Percentiles rank a stretch among this genome's conserved stretches.
phyloP scores from a whole-genome alignment of 2,888 invertebrate genomes.

The Acheta domesticus region DNA sequence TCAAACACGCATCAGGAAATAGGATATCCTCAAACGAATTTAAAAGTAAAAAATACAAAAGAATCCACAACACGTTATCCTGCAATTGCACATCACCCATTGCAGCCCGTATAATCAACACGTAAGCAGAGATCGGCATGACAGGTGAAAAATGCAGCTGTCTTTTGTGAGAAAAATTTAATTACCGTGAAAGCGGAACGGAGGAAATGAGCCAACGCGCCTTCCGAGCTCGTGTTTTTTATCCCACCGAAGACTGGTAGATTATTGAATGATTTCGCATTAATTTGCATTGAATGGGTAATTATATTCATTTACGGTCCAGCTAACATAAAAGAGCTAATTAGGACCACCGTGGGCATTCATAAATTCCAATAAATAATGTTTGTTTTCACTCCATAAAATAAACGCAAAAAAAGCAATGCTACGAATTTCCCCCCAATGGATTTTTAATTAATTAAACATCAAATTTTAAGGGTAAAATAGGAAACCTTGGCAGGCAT shows the following conservation, averaged over 20 bases:
- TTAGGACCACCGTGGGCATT: conserved; percentile 3
- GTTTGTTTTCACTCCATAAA: conserved; percentile 10
- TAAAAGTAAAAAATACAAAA: too few species aligned
- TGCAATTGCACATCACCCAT: too few species aligned
- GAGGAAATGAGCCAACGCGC: not conserved
- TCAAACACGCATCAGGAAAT: too few species aligned
- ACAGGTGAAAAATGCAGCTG: too few species aligned
- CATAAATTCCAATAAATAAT: conserved; percentile 11
- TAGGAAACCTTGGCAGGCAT: conserved; percentile 18
- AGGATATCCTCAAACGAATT: too few species aligned
- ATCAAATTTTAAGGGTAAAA: conserved; percentile 9
- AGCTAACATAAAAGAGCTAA: conserved; percentile 18
- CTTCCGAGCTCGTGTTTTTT: not conserved
- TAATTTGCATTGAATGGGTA: conserved; percentile 11
- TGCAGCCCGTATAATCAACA: too few species aligned
- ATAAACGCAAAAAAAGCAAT: not conserved
- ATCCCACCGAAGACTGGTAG: not conserved
- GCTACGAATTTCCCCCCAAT: conserved; percentile 18
- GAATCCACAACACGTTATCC: too few species aligned
- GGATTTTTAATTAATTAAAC: conserved; percentile 18
- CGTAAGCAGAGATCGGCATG: too few species aligned
- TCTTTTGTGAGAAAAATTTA: not conserved
- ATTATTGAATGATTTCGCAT: conserved; percentile 18
- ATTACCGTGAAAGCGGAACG: not conserved
- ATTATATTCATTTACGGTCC: conserved; percentile 18